Percentiles rank a stretch among this genome's conserved stretches.
Evolutionary conservation across 2,797 vertebrate species (phyloP).

Genomic region (Spheniscus humboldti): DNA sequence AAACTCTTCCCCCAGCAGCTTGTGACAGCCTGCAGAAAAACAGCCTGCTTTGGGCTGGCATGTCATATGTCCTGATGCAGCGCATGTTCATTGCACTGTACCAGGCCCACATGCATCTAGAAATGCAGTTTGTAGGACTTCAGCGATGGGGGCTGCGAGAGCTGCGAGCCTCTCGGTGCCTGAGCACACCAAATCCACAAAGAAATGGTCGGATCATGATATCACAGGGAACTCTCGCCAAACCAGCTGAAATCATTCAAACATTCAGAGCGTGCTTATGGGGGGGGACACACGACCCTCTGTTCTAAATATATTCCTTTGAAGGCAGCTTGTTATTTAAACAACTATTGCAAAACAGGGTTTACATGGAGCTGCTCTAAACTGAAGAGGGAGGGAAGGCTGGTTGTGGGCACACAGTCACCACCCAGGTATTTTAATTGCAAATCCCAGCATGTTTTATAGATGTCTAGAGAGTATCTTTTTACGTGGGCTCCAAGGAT

Average conservation of each 20-base stretch:
- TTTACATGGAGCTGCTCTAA: not conserved
- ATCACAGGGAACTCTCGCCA: slow-evolving; percentile 45
- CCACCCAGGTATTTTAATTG: slow-evolving; percentile 27
- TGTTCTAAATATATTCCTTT: slow-evolving; percentile 60
- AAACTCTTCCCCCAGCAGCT: not conserved
- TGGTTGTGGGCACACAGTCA: not conserved
- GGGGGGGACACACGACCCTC: not conserved
- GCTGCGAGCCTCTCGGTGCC: not conserved
- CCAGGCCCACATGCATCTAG: not conserved
- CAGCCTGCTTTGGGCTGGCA: not conserved
- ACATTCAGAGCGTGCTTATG: not conserved
- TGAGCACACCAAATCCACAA: not conserved
- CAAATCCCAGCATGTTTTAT: not conserved
- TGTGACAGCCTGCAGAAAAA: not conserved
- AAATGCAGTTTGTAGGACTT: not conserved
- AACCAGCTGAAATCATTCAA: slow-evolving; percentile 67
- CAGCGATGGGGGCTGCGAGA: not conserved
- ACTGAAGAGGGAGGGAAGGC: not conserved
- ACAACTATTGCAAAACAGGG: slow-evolving; percentile 44
- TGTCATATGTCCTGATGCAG: rapidly evolving
- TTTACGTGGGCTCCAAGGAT: slow-evolving; percentile 15
- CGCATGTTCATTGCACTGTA: rapidly evolving
- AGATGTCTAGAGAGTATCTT: slow-evolving; percentile 44
- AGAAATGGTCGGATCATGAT: slow-evolving; percentile 39
- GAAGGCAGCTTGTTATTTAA: slow-evolving; percentile 60